These are phyloP conservation scores for Halocynthia aurantium DNA, from an alignment of 23 tunicate species.

Conservation along the genomic window DNA sequence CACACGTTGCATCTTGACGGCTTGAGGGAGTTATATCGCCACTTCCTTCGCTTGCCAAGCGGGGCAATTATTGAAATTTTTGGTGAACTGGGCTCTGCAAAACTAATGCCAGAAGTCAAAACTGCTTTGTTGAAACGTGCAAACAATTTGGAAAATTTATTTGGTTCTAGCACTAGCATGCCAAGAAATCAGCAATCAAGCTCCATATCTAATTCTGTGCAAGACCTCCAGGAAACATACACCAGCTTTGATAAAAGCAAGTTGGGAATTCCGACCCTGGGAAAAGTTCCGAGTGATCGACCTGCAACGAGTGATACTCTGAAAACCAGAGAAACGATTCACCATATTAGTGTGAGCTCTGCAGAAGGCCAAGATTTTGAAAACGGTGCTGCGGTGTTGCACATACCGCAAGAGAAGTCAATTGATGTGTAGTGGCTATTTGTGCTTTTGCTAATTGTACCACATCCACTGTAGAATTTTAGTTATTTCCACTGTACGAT, in stretches of 20 bases:
- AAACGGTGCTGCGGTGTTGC: not conserved
- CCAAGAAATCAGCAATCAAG: not conserved
- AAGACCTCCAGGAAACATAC: not conserved
- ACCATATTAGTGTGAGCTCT: slow-evolving; percentile 21
- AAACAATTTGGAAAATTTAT: slow-evolving; percentile 56
- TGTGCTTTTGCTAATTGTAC: no score
- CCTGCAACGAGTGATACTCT: slow-evolving; percentile 56
- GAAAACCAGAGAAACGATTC: slow-evolving; percentile 57
- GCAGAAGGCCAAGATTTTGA: slow-evolving; percentile 5
- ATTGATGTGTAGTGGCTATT: not conserved
- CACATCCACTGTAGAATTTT: no score
- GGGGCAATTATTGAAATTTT: slow-evolving; percentile 95
- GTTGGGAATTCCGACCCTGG: slow-evolving; percentile 7
- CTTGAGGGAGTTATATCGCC: slow-evolving; percentile 79
- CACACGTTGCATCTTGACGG: slow-evolving; percentile 95
- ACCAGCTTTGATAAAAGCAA: not conserved
- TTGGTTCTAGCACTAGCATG: slow-evolving; percentile 27
- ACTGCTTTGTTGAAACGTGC: slow-evolving; percentile 68
- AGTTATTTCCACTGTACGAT: no score
- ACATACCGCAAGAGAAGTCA: not conserved
- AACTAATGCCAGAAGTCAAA: slow-evolving; percentile 76
- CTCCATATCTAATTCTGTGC: not conserved
- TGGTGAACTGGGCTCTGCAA: slow-evolving; percentile 80
- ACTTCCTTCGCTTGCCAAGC: slow-evolving; percentile 84
- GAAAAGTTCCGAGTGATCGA: slow-evolving; percentile 17